phyloP scores from a whole-genome alignment of 2,797 vertebrate genomes.

The Lagodon rhomboides region DNA sequence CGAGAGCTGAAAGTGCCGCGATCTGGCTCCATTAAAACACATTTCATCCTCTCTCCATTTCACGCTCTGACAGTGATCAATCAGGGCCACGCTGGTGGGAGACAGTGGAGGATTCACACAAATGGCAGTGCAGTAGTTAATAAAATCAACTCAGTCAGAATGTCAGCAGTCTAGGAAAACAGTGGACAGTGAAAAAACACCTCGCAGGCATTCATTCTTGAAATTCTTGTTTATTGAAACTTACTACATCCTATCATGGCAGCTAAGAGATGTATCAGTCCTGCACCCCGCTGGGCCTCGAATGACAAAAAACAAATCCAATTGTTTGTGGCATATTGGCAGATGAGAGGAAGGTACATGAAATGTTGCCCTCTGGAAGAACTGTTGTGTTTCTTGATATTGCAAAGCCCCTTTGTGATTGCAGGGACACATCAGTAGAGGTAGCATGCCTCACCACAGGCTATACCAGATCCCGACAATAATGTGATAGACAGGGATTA shows the following conservation, averaged over 20 bases:
- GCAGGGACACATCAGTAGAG: conserved; percentile 14
- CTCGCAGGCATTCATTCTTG: background rate
- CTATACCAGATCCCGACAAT: conserved; percentile 30
- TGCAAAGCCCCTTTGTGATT: conserved; percentile 19
- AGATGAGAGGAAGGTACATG: conserved; percentile 41
- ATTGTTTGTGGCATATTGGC: conserved; percentile 34
- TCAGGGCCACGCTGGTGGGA: background rate
- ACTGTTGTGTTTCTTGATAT: conserved; percentile 10
- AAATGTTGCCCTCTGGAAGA: conserved; percentile 38
- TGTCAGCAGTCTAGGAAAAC: conserved; percentile 40
- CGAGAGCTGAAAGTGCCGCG: conserved; percentile 34
- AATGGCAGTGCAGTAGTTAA: conserved; percentile 32
- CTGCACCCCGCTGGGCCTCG: conserved; percentile 3
- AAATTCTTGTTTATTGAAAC: background rate
- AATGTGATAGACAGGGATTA: conserved; percentile 32
- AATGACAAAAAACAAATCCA: conserved; percentile 16
- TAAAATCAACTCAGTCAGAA: conserved; percentile 47
- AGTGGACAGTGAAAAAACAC: conserved; percentile 7
- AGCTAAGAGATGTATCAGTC: conserved; percentile 18
- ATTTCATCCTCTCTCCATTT: conserved; percentile 38
- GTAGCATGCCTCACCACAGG: conserved; percentile 6
- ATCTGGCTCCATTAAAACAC: conserved; percentile 47
- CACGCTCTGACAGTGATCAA: conserved; percentile 27
- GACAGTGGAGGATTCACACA: conserved; percentile 8
- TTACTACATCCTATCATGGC: background rate